phyloP scores from a whole-genome alignment of 37 sponge, comb jelly and placozoan species.

The Geodia barretti region DNA sequence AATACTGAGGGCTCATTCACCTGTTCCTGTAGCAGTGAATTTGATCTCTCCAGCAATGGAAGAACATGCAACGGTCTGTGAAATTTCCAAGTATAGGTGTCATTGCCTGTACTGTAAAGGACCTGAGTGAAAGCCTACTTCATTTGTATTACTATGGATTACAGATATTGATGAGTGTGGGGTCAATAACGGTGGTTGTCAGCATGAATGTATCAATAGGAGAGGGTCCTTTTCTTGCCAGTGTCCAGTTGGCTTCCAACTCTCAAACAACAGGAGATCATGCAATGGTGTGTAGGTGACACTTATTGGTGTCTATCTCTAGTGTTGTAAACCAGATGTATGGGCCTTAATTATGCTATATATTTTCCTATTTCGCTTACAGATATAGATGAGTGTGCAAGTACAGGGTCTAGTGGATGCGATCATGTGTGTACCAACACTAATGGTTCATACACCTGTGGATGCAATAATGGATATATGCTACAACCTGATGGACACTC shows the following conservation, averaged over 20 bases:
- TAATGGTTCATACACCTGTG: constrained; percentile 4
- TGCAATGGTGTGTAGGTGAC: not conserved
- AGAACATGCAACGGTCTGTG: constrained; percentile 9
- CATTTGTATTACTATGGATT: no score
- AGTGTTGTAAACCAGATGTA: not conserved
- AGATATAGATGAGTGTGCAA: constrained; percentile 18
- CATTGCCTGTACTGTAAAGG: no score
- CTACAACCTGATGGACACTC: constrained; percentile 13
- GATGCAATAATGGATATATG: constrained; percentile 11
- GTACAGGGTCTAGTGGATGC: constrained; percentile 5
- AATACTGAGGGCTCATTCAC: constrained; percentile 25
- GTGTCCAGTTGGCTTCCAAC: constrained; percentile 38
- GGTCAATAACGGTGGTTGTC: constrained; percentile 59
- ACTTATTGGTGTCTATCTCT: not conserved
- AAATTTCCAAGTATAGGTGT: no score
- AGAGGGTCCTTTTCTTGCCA: constrained; percentile 32
- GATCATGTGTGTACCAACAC: constrained; percentile 10
- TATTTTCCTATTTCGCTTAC: not conserved
- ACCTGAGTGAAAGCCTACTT: no score
- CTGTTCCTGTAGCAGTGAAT: constrained; percentile 39
- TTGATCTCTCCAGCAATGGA: constrained; percentile 8
- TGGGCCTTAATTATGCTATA: not conserved
- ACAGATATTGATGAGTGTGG: constrained; percentile 59
- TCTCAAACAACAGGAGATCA: not conserved
- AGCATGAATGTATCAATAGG: constrained; percentile 27